Conservation (phyloP, 1,140 invertebrate species). For the Trissolcus basalis region DNA sequence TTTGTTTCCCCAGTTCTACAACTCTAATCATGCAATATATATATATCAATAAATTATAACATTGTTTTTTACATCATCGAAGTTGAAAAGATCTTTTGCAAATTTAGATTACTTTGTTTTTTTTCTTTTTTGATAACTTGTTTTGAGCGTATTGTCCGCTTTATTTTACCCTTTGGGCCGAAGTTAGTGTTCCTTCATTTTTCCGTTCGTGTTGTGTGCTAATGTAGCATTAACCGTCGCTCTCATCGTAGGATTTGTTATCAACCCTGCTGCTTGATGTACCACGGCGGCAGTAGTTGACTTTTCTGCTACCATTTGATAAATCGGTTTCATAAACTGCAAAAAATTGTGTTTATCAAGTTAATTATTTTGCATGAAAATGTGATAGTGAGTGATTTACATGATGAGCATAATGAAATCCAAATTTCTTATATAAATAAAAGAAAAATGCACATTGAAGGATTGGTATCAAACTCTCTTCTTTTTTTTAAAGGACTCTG, state of each 20-base stretch:
- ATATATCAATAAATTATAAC: too few species aligned
- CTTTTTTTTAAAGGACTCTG: too few species aligned
- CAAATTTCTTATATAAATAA: too few species aligned
- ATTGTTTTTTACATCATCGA: conserved; percentile 20
- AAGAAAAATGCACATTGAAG: too few species aligned
- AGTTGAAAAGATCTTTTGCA: conserved; percentile 12
- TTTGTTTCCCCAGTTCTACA: background rate
- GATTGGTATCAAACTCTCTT: too few species aligned
- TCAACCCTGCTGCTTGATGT: conserved; percentile 82
- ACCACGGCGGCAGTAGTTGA: conserved; percentile 86
- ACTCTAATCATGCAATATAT: too few species aligned
- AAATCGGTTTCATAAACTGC: conserved; percentile 87
- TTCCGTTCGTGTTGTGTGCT: conserved; percentile 76
- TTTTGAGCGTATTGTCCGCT: conserved; percentile 2
- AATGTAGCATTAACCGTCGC: conserved; percentile 48
- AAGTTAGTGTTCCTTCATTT: conserved; percentile 73
- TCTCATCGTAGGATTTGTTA: conserved; percentile 76
- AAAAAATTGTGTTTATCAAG: background rate
- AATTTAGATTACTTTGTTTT: conserved; percentile 45
- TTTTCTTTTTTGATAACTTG: background rate
- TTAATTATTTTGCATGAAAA: too few species aligned
- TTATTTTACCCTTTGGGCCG: conserved; percentile 1
- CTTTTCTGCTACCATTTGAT: conserved; percentile 85
- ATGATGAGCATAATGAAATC: too few species aligned
- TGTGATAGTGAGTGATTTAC: too few species aligned